Base-by-base conservation (phyloP, 2,797 vertebrate species). In the Fistularia tabacaria region DNA sequence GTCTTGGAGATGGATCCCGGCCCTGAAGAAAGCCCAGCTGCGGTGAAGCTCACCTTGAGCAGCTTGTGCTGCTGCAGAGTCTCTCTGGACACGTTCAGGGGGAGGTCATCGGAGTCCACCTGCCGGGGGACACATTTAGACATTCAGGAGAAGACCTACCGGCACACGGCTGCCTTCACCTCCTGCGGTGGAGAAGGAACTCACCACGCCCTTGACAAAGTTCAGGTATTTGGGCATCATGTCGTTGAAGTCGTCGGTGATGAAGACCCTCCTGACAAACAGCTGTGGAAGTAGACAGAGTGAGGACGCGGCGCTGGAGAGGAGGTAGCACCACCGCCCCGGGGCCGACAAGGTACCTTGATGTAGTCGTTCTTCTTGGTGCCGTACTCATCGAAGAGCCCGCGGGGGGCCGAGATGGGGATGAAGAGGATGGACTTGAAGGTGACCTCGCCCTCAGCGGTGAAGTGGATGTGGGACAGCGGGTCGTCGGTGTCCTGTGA, bases 221-320 rank as follows among this genome's bases (percentile, higher is more conserved):
- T 99, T 99, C 38, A 99, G 92, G 38, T 99, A 99, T 72, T 99
- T 99, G 50, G 97, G 97, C 97, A 99, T 99, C 97, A 99, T 99
- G 67, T 99, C 97, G 46, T 99, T 96, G 90, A 99, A 99, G 76
- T 99, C 97, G 1, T 99, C 97, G 0, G 97, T 99, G 87, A 99
- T 99, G 87, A 99, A 99, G 48, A 99, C 97, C 82, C 97, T 91
- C 58, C 90, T 87, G 51, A 92, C 91, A 69, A 91, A 92, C 58
- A 92, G 81, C 90, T 91, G 71, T 0, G 38, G 69, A 6, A 10
- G 12, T 56, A 14, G 45, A 6, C 43, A 7, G 12, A 6, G 3
- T 13, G 36, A 4, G n/a, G 14, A 14, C 14, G 14, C 12, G 9
- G 14, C 6, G 6, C 8, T n/a, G n/a, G n/a, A 25, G 25, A 25